Conservation (phyloP, 2,888 invertebrate species). For the Sinopyrophorus schimmeli region DNA sequence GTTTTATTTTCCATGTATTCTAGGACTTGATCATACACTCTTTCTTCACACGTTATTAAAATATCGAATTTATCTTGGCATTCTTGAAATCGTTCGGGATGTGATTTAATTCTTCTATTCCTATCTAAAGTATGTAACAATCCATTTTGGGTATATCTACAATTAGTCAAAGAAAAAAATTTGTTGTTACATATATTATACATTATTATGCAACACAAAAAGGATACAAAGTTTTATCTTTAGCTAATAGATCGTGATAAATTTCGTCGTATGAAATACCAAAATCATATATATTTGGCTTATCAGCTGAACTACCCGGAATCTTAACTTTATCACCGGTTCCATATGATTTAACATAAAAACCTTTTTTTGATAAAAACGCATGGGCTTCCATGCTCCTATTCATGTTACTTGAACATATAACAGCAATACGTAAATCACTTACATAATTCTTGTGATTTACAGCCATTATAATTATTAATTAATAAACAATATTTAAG, state of each 20-base stretch:
- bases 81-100: conserved; percentile 93
- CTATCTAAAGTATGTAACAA: conserved; percentile 97
- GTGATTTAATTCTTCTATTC: conserved; percentile 91
- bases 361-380: conserved; percentile 95
- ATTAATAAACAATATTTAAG: no score
- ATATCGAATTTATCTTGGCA: conserved; percentile 91
- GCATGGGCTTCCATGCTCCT: conserved; percentile 99
- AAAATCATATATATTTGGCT: conserved; percentile 97
- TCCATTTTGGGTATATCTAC: conserved; percentile 95
- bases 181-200: no score
- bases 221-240: conserved; percentile 89
- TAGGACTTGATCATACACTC: conserved; percentile 97
- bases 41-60: conserved; percentile 95
- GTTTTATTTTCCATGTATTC: conserved; percentile 87
- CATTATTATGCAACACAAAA: no score
- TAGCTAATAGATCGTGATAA: conserved; percentile 85
- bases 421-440: conserved; percentile 84
- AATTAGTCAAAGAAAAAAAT: conserved; percentile 41
- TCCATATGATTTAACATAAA: conserved; percentile 91
- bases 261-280: conserved; percentile 94
- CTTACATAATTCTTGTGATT: conserved; percentile 38
- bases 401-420: conserved; percentile 99
- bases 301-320: conserved; percentile 91
- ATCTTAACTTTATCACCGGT: conserved; percentile 95
- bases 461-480: conserved; percentile 20